These are phyloP conservation scores for Leptobrachium leishanense DNA, from an alignment of 2,113 vertebrate species.

Conservation along the genomic window DNA sequence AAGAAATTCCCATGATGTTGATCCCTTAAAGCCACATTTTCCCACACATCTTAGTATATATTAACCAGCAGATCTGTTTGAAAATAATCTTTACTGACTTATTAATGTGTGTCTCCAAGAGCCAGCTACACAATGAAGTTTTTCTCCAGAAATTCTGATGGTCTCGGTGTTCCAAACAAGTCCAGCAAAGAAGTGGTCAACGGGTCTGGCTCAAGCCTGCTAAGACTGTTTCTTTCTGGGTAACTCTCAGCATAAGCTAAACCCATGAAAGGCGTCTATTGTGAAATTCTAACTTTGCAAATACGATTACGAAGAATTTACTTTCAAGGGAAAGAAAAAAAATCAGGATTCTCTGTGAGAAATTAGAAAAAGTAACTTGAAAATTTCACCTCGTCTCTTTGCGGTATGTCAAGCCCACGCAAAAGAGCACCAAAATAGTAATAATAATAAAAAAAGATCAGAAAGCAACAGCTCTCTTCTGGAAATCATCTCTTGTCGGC, in stretches of 20 bases:
- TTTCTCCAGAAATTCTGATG: slow-evolving; percentile 8
- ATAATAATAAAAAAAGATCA: too few species aligned
- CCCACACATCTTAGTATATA: not conserved
- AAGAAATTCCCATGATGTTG: not conserved
- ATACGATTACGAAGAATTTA: slow-evolving; percentile 19
- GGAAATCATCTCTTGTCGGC: not conserved
- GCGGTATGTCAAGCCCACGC: not conserved
- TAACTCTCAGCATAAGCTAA: slow-evolving; percentile 29
- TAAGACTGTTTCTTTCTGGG: slow-evolving; percentile 34
- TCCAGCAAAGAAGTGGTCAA: slow-evolving; percentile 24
- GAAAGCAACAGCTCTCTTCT: too few species aligned
- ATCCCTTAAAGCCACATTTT: not conserved
- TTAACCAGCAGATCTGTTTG: not conserved
- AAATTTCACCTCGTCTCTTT: not conserved
- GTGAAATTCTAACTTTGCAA: slow-evolving; percentile 8
- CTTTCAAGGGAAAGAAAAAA: slow-evolving; percentile 31
- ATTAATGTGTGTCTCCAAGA: not conserved
- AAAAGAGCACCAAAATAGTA: not conserved
- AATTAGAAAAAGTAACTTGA: slow-evolving; percentile 2
- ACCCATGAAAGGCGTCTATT: slow-evolving; percentile 5
- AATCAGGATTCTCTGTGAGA: slow-evolving; percentile 19
- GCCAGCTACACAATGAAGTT: slow-evolving; percentile 8
- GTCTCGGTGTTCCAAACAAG: not conserved
- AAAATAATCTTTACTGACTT: not conserved
- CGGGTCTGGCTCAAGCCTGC: slow-evolving; percentile 39